A percentile compares a stretch with the other conserved stretches of the same genome.
Evolutionary conservation across 2,113 vertebrate species (phyloP).

Genomic region (Ptychochromis oligacanthus): DNA sequence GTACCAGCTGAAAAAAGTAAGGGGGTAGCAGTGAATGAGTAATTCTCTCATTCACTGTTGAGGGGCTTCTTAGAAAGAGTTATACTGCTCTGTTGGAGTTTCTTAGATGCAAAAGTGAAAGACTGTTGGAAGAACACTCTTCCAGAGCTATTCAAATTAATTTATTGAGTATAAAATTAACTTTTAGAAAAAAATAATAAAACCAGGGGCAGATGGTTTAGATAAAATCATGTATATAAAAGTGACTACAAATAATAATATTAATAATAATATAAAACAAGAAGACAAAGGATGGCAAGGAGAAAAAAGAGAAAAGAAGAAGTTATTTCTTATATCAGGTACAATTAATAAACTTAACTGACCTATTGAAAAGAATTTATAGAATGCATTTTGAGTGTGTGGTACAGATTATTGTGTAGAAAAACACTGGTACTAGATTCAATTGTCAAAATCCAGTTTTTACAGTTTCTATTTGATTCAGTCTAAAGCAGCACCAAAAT

Average conservation of each 20-base stretch:
- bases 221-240: not conserved
- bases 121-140: not conserved
- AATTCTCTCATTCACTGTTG: constrained; percentile 13
- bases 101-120: not conserved
- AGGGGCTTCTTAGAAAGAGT: constrained; percentile 41
- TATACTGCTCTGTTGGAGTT: constrained; percentile 6
- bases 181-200: not conserved
- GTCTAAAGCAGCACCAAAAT: not conserved
- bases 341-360: not conserved
- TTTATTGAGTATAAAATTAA: constrained; percentile 10
- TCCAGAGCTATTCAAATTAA: not conserved
- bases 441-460: not conserved
- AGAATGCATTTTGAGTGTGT: not conserved
- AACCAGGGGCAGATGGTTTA: not conserved
- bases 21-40: constrained; percentile 22
- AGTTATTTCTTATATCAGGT: not conserved
- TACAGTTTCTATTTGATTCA: not conserved
- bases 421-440: not conserved
- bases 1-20: constrained; percentile 1
- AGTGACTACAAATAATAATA: not conserved
- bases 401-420: not conserved
- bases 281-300: not conserved
- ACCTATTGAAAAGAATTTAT: not conserved
- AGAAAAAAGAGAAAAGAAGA: not conserved
- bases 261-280: not conserved